These are phyloP conservation scores for Parazoanthus swiftii DNA, from an alignment of 92 coral and sea anemone genomes.

Conservation along the genomic window DNA sequence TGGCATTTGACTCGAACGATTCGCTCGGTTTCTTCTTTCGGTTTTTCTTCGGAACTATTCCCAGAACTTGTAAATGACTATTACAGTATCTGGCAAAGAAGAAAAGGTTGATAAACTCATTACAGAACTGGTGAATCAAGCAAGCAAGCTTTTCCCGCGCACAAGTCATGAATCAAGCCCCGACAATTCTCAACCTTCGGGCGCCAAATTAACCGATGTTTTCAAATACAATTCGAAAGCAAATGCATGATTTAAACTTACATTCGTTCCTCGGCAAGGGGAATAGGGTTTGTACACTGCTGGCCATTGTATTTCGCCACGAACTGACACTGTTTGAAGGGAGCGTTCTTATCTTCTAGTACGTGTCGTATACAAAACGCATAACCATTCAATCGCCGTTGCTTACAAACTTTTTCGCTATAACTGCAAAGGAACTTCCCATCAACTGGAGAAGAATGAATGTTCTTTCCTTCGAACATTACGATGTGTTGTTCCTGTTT, in stretches of 20 bases:
- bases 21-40: slow-evolving; percentile 93
- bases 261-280: slow-evolving; percentile 97
- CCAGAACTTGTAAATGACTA: slow-evolving; percentile 98
- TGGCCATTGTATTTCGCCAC: slow-evolving; percentile 99
- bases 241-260: slow-evolving; percentile 62
- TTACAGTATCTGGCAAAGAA: slow-evolving; percentile 87
- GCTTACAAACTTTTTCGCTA: slow-evolving; percentile 99
- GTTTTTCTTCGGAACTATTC: slow-evolving; percentile 93
- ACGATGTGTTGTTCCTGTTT: slow-evolving; percentile 74
- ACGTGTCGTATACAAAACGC: slow-evolving; percentile 99
- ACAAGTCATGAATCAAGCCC: not conserved
- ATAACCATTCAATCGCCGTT: slow-evolving; percentile 97
- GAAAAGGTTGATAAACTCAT: slow-evolving; percentile 16
- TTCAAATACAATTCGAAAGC: not conserved
- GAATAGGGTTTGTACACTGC: slow-evolving; percentile 99
- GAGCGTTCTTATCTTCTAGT: slow-evolving; percentile 97
- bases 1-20: slow-evolving; percentile 62
- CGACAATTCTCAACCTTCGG: not conserved
- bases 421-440: slow-evolving; percentile 98
- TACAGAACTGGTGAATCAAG: slow-evolving; percentile 12
- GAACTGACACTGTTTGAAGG: slow-evolving; percentile 99
- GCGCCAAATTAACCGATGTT: slow-evolving; percentile 1
- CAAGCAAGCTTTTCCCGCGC: slow-evolving; percentile 35
- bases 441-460: slow-evolving; percentile 98
- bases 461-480: slow-evolving; percentile 98